Evolutionary conservation across 1,140 invertebrate genomes (phyloP).

Genomic region (Drosophila equinoxialis): DNA sequence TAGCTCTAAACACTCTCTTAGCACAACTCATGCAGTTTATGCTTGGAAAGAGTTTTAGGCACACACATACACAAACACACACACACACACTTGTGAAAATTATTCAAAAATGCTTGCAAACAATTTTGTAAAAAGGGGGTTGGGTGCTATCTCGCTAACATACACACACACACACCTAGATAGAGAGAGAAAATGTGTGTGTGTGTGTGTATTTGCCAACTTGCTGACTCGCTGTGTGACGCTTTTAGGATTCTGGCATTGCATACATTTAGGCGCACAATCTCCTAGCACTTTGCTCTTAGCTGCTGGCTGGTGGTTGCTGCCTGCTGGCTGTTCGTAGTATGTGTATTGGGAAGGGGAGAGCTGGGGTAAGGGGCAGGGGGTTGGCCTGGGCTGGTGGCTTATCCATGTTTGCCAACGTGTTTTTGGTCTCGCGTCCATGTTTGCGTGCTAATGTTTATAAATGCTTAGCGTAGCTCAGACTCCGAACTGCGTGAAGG

Average conservation of each 20-base stretch:
- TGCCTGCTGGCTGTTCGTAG: not conserved
- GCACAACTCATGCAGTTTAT: conserved; percentile 77
- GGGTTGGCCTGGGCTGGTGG: not conserved
- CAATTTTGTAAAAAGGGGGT: conserved; percentile 58
- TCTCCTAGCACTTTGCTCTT: conserved; percentile 12
- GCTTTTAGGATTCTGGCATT: conserved; percentile 68
- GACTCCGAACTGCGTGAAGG: conserved; percentile 48
- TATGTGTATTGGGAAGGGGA: too few species aligned
- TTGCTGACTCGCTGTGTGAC: conserved; percentile 71
- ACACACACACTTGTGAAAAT: conserved; percentile 48
- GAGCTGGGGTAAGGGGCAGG: too few species aligned
- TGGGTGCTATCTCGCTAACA: conserved; percentile 17
- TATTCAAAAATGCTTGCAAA: conserved; percentile 79
- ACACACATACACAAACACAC: conserved; percentile 35
- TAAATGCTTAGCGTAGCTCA: conserved; percentile 68
- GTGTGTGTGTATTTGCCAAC: conserved; percentile 55
- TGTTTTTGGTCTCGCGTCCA: conserved; percentile 75
- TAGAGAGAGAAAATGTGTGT: conserved; percentile 2
- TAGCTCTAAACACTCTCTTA: conserved; percentile 72
- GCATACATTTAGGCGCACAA: conserved; percentile 68
- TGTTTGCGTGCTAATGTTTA: conserved; percentile 82
- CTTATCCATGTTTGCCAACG: conserved; percentile 63
- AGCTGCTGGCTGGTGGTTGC: not conserved
- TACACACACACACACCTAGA: conserved; percentile 16
- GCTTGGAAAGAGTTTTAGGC: conserved; percentile 50